Percentiles rank a stretch among this genome's conserved stretches.
phyloP scores from a whole-genome alignment of 2,888 invertebrate genomes.

The Lysandra bellargus region DNA sequence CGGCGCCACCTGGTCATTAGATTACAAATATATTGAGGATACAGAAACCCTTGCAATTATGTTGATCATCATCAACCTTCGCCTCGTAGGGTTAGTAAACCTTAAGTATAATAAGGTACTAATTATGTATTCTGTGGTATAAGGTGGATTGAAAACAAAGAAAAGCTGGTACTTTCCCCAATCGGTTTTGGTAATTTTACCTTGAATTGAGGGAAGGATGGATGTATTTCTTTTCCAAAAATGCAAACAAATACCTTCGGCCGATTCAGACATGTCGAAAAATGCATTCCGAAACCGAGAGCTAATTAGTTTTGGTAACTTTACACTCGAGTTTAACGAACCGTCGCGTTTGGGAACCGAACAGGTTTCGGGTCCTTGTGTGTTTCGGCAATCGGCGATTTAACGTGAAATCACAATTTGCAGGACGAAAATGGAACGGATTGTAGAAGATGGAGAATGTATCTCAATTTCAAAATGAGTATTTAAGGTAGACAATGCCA shows the following conservation, averaged over 20 bases:
- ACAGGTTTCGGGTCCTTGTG: conserved; percentile 21
- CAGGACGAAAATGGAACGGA: not conserved
- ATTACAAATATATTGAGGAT: conserved; percentile 15
- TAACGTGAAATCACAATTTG: conserved; percentile 15
- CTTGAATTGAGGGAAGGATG: not conserved
- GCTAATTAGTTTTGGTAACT: conserved; percentile 22
- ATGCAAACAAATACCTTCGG: not conserved
- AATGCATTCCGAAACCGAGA: not conserved
- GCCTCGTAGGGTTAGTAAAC: not conserved
- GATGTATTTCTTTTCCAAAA: not conserved
- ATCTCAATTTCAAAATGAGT: not conserved
- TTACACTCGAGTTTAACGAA: conserved; percentile 27
- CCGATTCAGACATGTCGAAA: not conserved
- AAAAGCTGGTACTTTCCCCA: not conserved
- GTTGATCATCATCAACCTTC: not conserved
- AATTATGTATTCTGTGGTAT: not conserved
- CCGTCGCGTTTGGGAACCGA: conserved; percentile 18
- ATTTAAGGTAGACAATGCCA: not conserved
- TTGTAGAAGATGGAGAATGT: not conserved
- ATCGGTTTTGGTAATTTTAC: not conserved
- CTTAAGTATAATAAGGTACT: not conserved
- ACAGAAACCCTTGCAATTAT: not conserved
- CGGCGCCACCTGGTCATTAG: conserved; percentile 25
- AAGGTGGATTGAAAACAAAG: not conserved
- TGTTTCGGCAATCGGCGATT: conserved; percentile 5